Conservation (phyloP, 2,113 vertebrate genomes). For the Protomyctophum bolini region DNA sequence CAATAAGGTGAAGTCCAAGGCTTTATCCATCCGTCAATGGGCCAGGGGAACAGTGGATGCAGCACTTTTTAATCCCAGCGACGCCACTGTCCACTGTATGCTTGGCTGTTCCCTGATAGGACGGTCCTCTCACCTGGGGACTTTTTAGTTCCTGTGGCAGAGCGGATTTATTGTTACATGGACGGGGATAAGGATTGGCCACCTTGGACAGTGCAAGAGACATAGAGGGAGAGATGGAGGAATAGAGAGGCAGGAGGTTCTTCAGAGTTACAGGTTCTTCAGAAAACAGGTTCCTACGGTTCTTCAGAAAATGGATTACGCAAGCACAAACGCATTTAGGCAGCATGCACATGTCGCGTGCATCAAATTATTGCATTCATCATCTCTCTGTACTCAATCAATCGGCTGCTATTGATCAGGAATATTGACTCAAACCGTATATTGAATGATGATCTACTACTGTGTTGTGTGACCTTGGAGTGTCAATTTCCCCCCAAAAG, state of each 20-base stretch:
- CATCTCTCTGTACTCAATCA: not conserved
- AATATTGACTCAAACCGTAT: conserved; percentile 1
- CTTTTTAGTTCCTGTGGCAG: conserved; percentile 58
- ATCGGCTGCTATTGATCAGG: conserved; percentile 5
- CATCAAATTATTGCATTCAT: not conserved
- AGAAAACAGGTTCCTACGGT: too few relatives aligned
- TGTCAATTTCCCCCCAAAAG: not conserved
- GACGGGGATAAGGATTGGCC: conserved; percentile 51
- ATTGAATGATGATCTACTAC: conserved; percentile 1
- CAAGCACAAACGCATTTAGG: not conserved
- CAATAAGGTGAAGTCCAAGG: conserved; percentile 81
- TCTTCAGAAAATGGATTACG: not conserved
- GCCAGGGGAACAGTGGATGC: conserved; percentile 70
- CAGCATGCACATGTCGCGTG: not conserved
- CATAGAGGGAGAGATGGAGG: conserved; percentile 32
- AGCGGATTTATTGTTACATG: conserved; percentile 61
- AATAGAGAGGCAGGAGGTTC: conserved; percentile 3
- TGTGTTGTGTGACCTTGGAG: not conserved
- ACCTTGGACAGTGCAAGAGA: conserved; percentile 33
- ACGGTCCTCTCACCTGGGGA: conserved; percentile 61
- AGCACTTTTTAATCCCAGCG: conserved; percentile 75
- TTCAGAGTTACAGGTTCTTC: too few relatives aligned
- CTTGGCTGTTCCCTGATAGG: conserved; percentile 66
- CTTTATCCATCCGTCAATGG: conserved; percentile 80
- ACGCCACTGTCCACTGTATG: conserved; percentile 70